Evolutionary conservation across 2,113 vertebrate species (phyloP), one percentile per base, ranked within the genome.

Genomic region (Lathamus discolor): DNA sequence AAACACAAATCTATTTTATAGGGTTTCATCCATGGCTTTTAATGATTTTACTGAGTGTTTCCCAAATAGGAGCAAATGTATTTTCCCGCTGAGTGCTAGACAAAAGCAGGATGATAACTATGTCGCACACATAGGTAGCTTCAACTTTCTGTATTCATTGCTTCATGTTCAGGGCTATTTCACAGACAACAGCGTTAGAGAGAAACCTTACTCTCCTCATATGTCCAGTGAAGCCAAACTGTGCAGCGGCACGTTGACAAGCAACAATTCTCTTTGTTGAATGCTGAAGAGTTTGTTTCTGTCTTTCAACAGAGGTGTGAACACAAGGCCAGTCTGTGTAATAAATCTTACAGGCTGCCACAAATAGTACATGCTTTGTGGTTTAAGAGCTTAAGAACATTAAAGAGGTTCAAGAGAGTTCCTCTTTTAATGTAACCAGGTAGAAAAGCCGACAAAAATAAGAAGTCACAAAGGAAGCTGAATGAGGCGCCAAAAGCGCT

Each of bases 231-330:
- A 51, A 73, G 74, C 43, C 78, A 43, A 37, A 49, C 67, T 61
- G 2, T 8, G 8, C n/a, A 25, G 70, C 46, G 70, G 63, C 63
- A 31, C 14, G 14, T 61, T 77, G 81, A 74, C 81, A 76, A 85
- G 88, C 61, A 74, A 29, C 3, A 0, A 55, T 73, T 81, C 79
- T 76, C 54, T 51, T 64, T 37, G 85, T 83, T 7, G 13, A 66
- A 69, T 48, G 81, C 63, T 52, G 37, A 86, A 84, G 69, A 72
- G 68, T 86, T 96, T 91, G 39, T 88, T 93, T 92, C 78, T 88
- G 69, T 96, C 95, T 94, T 96, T 96, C 86, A 94, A 5, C 77
- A 87, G 79, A 97, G 87, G 91, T 88, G 84, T 74, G 91, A 95
- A 85, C 82, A 59, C 86, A 54, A 77, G 79, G 80, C 86, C 49